These are phyloP conservation scores for Avahi laniger DNA, from an alignment of 2,797 vertebrate genomes.

Conservation along the genomic window DNA sequence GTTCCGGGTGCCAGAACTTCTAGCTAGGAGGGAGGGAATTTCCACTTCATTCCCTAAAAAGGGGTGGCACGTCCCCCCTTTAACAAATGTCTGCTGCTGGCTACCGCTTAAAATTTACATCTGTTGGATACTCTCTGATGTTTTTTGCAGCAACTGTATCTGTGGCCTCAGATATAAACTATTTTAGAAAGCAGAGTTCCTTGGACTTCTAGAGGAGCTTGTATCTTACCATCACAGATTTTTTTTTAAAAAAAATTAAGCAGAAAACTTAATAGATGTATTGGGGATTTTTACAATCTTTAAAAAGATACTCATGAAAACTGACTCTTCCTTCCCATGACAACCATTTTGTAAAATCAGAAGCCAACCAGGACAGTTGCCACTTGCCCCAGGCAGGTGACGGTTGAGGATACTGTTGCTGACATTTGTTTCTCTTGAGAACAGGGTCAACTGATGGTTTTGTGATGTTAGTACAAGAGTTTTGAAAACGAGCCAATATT, in stretches of 20 bases:
- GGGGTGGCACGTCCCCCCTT: neutral
- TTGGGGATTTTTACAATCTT: neutral
- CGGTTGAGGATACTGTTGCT: fast-evolving
- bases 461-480: fast-evolving
- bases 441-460: fast-evolving
- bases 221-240: neutral
- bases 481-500: neutral
- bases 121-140: fast-evolving
- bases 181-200: neutral
- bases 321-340: neutral
- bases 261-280: neutral
- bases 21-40: neutral
- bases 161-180: neutral
- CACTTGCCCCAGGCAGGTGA: neutral
- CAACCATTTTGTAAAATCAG: neutral
- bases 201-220: neutral
- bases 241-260: neutral
- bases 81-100: neutral
- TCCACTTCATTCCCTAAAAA: neutral
- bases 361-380: neutral
- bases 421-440: neutral
- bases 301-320: neutral
- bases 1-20: neutral
- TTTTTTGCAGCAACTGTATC: neutral
- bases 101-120: neutral